These are phyloP conservation scores for Drosophila quadrilineata DNA, from an alignment of 1,140 invertebrate genomes.

Conservation along the genomic window DNA sequence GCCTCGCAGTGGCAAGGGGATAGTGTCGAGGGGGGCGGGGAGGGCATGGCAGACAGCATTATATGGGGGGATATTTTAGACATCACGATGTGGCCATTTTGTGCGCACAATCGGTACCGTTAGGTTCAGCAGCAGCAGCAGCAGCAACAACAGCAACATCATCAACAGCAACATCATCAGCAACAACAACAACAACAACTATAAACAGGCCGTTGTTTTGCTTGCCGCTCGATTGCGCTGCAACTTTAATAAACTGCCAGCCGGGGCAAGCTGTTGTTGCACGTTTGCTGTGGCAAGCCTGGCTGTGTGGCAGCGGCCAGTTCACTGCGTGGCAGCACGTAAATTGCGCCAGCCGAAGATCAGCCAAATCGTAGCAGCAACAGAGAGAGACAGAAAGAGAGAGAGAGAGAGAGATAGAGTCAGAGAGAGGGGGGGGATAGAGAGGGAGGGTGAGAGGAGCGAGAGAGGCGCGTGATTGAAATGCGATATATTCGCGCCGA, in stretches of 20 bases:
- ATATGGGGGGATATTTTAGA: conserved; percentile 43
- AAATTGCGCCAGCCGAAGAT: conserved; percentile 58
- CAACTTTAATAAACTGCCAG: conserved; percentile 75
- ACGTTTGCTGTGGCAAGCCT: conserved; percentile 16
- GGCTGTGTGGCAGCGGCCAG: conserved; percentile 16
- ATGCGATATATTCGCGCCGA: conserved; percentile 79
- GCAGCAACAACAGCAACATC: conserved; percentile 26
- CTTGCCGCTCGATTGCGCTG: conserved; percentile 70
- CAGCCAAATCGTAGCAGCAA: conserved; percentile 6
- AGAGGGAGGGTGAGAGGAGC: background rate
- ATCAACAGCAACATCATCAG: conserved; percentile 28
- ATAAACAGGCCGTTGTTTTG: conserved; percentile 50
- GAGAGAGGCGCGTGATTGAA: conserved; percentile 71
- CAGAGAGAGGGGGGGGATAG: background rate
- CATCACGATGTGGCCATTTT: conserved; percentile 75
- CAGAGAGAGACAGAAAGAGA: background rate
- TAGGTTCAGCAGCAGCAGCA: conserved; percentile 50
- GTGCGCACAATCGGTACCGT: conserved; percentile 75
- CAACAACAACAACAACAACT: conserved; percentile 33
- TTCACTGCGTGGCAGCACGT: conserved; percentile 62
- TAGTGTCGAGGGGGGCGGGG: background rate
- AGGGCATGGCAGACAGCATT: background rate
- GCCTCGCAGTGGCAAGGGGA: conserved; percentile 24
- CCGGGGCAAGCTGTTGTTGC: conserved; percentile 44
- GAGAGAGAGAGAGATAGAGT: background rate